Percentiles rank a stretch among this genome's conserved stretches.
Conservation (phyloP, 2,113 vertebrate species). For the Channa argus region DNA sequence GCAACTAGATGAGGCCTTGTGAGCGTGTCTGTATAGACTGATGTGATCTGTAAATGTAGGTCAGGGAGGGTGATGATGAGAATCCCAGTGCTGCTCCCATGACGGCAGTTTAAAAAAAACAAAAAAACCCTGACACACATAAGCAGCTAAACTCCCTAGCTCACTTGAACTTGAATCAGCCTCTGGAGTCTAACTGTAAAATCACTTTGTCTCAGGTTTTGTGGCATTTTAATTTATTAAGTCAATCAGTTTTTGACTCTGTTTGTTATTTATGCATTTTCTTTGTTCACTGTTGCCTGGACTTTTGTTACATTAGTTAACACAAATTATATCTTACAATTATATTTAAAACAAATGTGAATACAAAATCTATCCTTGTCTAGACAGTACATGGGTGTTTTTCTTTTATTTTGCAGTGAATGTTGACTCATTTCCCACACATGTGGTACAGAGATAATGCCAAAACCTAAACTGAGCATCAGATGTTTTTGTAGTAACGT, state of each 20-base stretch:
- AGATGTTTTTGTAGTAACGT: conserved; percentile 36
- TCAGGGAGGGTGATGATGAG: conserved; percentile 70
- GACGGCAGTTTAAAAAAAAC: conserved; percentile 34
- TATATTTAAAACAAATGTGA: not conserved
- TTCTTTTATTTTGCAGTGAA: not conserved
- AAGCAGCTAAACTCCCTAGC: conserved; percentile 1
- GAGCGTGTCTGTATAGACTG: conserved; percentile 35
- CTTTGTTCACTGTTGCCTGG: not conserved
- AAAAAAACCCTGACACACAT: conserved; percentile 25
- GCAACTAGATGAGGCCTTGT: not conserved
- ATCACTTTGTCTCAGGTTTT: not conserved
- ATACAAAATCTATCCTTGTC: not conserved
- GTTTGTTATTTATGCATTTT: not conserved
- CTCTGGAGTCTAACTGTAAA: not conserved
- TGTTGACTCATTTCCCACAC: conserved; percentile 17
- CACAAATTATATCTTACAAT: not conserved
- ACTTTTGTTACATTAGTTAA: conserved; percentile 6
- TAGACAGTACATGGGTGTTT: not conserved
- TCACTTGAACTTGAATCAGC: conserved; percentile 17
- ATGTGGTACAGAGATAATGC: not conserved
- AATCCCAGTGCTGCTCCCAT: conserved; percentile 62
- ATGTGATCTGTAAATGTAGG: conserved; percentile 59
- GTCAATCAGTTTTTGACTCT: not conserved
- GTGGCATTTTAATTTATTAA: not conserved
- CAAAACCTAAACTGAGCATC: conserved; percentile 15